A percentile compares a stretch with the other conserved stretches of the same genome.
Conservation (phyloP, 2,888 invertebrate genomes). For the Heteromurus nitidus region DNA sequence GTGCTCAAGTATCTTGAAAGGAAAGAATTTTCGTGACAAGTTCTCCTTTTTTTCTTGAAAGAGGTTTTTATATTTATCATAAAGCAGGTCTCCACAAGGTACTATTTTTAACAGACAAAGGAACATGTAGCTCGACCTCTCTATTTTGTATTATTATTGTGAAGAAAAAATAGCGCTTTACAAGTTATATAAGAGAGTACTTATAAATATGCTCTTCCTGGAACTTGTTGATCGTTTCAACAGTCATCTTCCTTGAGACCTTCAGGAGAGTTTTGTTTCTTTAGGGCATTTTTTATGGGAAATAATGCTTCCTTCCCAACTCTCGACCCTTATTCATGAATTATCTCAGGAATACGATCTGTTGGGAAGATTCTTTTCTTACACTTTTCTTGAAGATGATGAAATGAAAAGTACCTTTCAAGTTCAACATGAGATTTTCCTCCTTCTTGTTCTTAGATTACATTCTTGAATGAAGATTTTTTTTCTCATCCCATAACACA, state of each 20-base stretch:
- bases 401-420: constrained; percentile 8
- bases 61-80: too few species aligned
- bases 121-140: too few species aligned
- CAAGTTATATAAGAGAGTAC: too few species aligned
- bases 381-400: neutral
- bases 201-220: too few species aligned
- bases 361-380: neutral
- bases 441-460: neutral
- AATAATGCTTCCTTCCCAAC: neutral
- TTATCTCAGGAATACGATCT: neutral
- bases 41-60: too few species aligned
- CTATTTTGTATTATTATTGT: neutral
- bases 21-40: too few species aligned
- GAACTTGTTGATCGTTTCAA: neutral
- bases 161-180: neutral
- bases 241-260: neutral
- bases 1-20: too few species aligned
- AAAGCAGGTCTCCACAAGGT: too few species aligned
- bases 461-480: constrained; percentile 2
- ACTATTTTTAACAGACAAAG: too few species aligned
- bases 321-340: neutral
- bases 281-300: neutral
- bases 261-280: neutral
- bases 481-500: neutral
- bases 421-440: neutral